A percentile compares a stretch with the other conserved stretches of the same genome.
Conservation (phyloP, 2,888 invertebrate genomes). For the Epiperipatus broadwayi region DNA sequence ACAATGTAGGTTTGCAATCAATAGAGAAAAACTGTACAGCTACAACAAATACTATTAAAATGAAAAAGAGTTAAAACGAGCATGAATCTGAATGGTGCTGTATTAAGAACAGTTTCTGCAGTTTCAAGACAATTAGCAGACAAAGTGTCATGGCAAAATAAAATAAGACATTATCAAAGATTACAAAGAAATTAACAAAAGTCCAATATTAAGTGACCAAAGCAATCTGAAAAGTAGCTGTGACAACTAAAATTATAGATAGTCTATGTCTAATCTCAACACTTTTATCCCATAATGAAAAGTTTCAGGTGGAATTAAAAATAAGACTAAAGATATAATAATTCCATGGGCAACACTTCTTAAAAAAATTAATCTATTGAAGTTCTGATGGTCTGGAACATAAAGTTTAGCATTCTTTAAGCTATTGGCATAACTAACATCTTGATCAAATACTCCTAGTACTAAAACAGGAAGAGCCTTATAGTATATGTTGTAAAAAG, state of each 20-base stretch:
- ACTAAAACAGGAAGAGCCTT: no score
- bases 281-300: no score
- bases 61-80: slow-evolving; percentile 44
- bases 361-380: no score
- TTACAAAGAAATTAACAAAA: slow-evolving; percentile 81
- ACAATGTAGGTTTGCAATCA: slow-evolving; percentile 71
- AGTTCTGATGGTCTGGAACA: no score
- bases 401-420: no score
- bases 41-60: slow-evolving; percentile 76
- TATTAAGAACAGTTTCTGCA: slow-evolving; percentile 38
- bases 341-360: no score
- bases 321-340: no score
- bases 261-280: slow-evolving; percentile 11
- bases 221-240: slow-evolving; percentile 51
- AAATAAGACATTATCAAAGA: slow-evolving; percentile 88
- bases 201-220: slow-evolving; percentile 98
- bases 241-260: slow-evolving; percentile 11
- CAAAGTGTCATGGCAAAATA: slow-evolving; percentile 78
- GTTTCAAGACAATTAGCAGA: slow-evolving; percentile 12
- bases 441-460: no score
- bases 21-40: slow-evolving; percentile 90
- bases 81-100: slow-evolving; percentile 53
- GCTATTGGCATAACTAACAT: no score
- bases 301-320: no score
- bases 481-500: no score